Evolutionary conservation across 2,113 vertebrate species (phyloP).

Genomic region (Nothoprocta pentlandii): DNA sequence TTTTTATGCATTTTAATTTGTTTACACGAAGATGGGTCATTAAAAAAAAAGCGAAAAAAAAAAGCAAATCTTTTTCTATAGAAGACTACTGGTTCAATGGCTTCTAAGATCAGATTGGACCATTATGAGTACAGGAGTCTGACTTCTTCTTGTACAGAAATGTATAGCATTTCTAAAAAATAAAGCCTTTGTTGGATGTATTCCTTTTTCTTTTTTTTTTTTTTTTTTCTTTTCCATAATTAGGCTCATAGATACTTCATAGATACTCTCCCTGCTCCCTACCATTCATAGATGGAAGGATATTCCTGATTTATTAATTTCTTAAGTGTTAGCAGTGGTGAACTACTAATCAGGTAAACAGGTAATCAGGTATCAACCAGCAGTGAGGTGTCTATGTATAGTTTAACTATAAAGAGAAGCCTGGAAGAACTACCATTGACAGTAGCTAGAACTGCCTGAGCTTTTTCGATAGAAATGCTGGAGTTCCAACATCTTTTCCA

Average conservation of each 20-base stretch:
- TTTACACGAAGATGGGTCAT: not conserved
- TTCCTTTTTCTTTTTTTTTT: not conserved
- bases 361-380: not conserved
- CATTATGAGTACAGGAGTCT: not conserved
- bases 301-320: not conserved
- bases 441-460: not conserved
- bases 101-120: not conserved
- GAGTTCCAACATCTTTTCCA: not conserved
- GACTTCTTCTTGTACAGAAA: not conserved
- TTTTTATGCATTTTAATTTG: not conserved
- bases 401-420: not conserved
- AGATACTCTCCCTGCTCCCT: not conserved
- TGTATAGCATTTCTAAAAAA: not conserved
- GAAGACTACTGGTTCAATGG: not conserved
- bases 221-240: not conserved
- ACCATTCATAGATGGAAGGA: rapidly evolving
- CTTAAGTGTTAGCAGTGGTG: not conserved
- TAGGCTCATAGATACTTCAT: not conserved
- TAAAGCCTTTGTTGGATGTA: not conserved
- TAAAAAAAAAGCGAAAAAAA: not conserved
- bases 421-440: not conserved
- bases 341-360: not conserved
- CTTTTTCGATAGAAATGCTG: not conserved
- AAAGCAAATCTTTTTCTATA: not conserved
- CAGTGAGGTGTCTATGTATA: not conserved